A percentile compares a stretch with the other conserved stretches of the same genome.
These are phyloP conservation scores for Catharus fuscescens DNA, from an alignment of 2,113 vertebrate species.

Conservation along the genomic window DNA sequence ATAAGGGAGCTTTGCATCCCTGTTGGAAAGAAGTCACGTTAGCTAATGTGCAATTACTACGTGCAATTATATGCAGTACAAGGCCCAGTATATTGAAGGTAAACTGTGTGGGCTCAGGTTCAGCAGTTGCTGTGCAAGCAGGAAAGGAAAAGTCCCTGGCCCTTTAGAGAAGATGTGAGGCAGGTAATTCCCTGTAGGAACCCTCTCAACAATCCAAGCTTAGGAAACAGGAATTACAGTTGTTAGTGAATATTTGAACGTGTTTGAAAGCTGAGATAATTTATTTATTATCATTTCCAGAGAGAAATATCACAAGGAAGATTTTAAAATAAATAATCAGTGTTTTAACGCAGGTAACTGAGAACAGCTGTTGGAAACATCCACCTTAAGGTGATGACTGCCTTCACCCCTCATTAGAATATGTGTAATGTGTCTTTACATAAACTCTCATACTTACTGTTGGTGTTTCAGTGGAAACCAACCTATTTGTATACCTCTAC, in stretches of 20 bases:
- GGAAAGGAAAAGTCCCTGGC: neutral
- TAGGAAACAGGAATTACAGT: neutral
- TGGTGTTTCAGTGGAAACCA: neutral
- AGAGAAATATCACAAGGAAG: neutral
- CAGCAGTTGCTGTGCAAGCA: neutral
- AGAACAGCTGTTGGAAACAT: neutral
- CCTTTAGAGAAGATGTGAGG: neutral
- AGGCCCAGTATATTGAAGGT: neutral
- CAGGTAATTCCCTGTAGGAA: neutral
- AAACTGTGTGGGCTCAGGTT: neutral
- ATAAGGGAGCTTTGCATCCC: neutral
- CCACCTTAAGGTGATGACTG: neutral
- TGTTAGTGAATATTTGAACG: neutral
- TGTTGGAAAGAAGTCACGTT: neutral
- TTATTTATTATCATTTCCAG: neutral
- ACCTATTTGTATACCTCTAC: neutral
- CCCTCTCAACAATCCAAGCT: neutral
- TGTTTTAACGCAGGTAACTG: neutral
- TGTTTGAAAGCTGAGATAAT: neutral
- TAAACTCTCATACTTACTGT: neutral
- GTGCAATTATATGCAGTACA: fast-evolving
- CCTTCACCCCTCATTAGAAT: neutral
- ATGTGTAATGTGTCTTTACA: neutral
- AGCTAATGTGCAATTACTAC: neutral
- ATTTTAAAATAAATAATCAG: neutral